Conservation (phyloP, 2,797 vertebrate genomes). For the Squalus acanthias region DNA sequence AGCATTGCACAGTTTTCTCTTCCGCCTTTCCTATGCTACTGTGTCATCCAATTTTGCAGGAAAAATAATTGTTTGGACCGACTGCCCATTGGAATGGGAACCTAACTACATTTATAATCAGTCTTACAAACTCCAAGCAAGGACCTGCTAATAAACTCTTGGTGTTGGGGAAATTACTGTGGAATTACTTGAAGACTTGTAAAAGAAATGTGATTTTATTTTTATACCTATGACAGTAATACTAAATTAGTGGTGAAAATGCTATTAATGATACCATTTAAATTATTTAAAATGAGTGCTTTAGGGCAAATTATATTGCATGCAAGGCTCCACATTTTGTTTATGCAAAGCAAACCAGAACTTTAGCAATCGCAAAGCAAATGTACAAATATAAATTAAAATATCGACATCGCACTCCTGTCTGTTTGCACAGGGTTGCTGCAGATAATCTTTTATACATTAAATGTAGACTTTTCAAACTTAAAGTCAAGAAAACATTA, state of each 20-base stretch:
- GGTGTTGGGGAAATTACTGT: neutral
- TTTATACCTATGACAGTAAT: neutral
- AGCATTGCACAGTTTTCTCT: neutral
- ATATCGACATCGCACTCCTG: neutral
- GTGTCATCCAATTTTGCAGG: neutral
- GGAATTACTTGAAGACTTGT: neutral
- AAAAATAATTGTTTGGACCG: neutral
- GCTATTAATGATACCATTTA: neutral
- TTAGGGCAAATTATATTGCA: neutral
- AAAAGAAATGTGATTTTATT: neutral
- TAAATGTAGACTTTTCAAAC: neutral
- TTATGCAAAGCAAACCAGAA: neutral
- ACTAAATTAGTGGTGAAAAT: conserved; percentile 3
- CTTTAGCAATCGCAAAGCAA: neutral
- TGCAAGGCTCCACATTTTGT: neutral
- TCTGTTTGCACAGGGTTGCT: neutral
- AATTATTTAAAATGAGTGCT: neutral
- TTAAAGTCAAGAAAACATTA: neutral
- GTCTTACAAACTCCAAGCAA: neutral
- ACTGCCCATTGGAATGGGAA: neutral
- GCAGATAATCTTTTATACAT: neutral
- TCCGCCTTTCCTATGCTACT: neutral
- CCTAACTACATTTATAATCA: neutral
- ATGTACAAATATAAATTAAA: conserved; percentile 1
- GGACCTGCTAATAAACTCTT: neutral